Base-by-base conservation (phyloP, 2,888 invertebrate genomes). In the Folsomia manolachei region DNA sequence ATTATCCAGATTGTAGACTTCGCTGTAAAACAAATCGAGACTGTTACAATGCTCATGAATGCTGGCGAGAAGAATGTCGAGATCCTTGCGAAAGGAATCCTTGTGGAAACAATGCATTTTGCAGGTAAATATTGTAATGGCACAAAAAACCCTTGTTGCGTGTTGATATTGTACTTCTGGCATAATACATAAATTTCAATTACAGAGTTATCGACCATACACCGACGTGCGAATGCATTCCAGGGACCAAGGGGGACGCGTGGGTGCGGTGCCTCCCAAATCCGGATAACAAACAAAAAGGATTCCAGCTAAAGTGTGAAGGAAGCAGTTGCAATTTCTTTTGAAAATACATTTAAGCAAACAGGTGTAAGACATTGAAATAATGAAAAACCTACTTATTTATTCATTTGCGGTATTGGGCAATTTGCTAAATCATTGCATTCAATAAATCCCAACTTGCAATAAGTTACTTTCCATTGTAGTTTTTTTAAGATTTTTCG, bases 1-100 rank as follows among this genome's bases (percentile, higher is more conserved):
- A 69, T 18, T 74, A 68, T 61, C 76, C 76, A 0, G 19, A 75
- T 62, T 76, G 76, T 56, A 63, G 70, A 23, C 71, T 73, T 9
- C 68, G 73, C 24, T 76, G 76, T 52, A 71, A 71, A 25, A 74
- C 64, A 56, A 65, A 75, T 60, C 63, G 69, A 2, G 71, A 76
- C 23, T 76, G 76, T 69, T 62, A 62, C 0, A 67, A 65, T 18
- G 70, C 2, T 14, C 71, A 68, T 70, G 70, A 72, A 2, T 76
- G 76, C 26, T 70, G 71, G 27, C 68, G 67, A 27, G 67, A 73
- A 19, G 73, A 71, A 61, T 76, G 76, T 27, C 69, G 70, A 63
- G 71, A 75, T 69, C 76, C 74, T 0, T 76, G 76, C 27, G 67
- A 71, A 18, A 68, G 65, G 25, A 24, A 21, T 0, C 70, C 65